A percentile compares a stretch with the other conserved stretches of the same genome.
These are phyloP conservation scores for Pelochelys cantorii DNA, from an alignment of 2,797 vertebrate genomes.

Conservation along the genomic window DNA sequence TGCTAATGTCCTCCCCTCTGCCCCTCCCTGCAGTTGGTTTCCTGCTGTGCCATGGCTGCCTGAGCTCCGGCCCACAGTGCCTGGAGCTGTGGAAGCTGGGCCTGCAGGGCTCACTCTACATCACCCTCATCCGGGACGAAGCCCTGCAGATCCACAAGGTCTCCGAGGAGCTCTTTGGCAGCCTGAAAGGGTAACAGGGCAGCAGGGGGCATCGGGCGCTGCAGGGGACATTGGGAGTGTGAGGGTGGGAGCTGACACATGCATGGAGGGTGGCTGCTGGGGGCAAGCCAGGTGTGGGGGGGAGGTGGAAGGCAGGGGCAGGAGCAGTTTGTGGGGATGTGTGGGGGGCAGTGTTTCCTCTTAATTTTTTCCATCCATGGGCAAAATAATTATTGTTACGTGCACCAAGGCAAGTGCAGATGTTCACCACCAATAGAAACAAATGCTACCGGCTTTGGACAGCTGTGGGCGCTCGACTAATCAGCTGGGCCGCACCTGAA, in stretches of 20 bases:
- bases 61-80: slow-evolving; percentile 83
- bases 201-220: neutral
- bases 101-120: slow-evolving; percentile 87
- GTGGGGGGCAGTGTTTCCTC: neutral
- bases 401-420: too few species aligned
- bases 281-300: too few species aligned
- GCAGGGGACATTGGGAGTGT: too few species aligned
- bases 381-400: too few species aligned
- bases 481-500: too few species aligned
- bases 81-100: slow-evolving; percentile 92
- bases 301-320: neutral
- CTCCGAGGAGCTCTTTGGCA: slow-evolving; percentile 89
- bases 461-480: too few species aligned
- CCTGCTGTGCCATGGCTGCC: slow-evolving; percentile 90
- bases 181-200: slow-evolving; percentile 87
- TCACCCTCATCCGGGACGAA: slow-evolving; percentile 90
- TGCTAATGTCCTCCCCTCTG: neutral
- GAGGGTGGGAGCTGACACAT: neutral
- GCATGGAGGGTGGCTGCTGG: neutral
- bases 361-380: too few species aligned
- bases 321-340: neutral
- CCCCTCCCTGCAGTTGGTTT: slow-evolving; percentile 86
- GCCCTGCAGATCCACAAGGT: slow-evolving; percentile 89
- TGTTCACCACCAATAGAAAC: too few species aligned
- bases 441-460: too few species aligned